phyloP scores from a whole-genome alignment of 2,888 invertebrate species.

The Drosophila stalkeri region DNA sequence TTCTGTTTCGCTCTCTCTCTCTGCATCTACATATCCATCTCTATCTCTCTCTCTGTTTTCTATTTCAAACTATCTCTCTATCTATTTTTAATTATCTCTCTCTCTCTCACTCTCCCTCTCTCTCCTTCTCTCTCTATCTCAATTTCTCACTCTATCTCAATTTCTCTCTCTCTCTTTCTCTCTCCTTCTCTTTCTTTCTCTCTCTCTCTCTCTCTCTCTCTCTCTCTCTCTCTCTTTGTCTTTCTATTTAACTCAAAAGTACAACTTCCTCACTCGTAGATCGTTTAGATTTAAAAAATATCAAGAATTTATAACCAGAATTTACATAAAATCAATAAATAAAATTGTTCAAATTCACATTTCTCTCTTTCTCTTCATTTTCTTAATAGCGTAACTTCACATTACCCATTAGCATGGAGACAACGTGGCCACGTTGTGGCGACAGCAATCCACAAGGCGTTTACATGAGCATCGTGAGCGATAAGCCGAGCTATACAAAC shows the following conservation, averaged over 20 bases:
- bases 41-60: too few relatives aligned
- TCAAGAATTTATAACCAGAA: too few relatives aligned
- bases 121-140: too few relatives aligned
- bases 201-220: neutral
- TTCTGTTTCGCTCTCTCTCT: too few relatives aligned
- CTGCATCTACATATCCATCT: too few relatives aligned
- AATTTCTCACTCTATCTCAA: too few relatives aligned
- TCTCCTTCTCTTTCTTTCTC: neutral
- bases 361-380: neutral
- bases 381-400: neutral
- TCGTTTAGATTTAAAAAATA: too few relatives aligned
- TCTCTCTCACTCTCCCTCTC: too few relatives aligned
- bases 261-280: too few relatives aligned
- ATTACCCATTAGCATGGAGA: neutral
- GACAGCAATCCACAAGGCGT: conserved; percentile 20
- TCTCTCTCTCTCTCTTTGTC: neutral
- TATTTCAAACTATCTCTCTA: too few relatives aligned
- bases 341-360: neutral
- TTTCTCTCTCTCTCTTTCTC: neutral
- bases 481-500: neutral
- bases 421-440: conserved; percentile 16
- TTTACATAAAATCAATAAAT: neutral
- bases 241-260: too few relatives aligned
- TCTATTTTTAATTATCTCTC: neutral
- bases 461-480: conserved; percentile 11